Percentiles rank a stretch among this genome's conserved stretches.
Conservation (phyloP, 1,140 invertebrate species). For the Hestina assimilis region DNA sequence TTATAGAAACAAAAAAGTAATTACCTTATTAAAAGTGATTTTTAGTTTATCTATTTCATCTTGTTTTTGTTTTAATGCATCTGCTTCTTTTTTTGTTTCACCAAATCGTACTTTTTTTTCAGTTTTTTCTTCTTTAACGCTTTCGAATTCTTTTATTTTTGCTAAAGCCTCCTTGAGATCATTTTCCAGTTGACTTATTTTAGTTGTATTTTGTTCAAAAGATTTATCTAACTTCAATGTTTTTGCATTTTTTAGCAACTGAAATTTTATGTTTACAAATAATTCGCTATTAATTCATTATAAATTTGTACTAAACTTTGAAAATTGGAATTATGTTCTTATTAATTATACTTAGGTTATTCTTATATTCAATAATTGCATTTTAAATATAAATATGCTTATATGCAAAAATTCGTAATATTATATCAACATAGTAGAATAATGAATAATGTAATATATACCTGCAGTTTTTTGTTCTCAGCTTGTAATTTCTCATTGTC, state of each 20-base stretch:
- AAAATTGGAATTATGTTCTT: conserved; percentile 6
- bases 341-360: too few species aligned
- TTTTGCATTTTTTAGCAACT: conserved; percentile 77
- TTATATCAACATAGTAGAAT: background rate
- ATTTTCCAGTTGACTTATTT: conserved; percentile 81
- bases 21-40: conserved; percentile 67
- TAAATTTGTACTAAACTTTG: conserved; percentile 3
- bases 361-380: too few species aligned
- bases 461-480: conserved; percentile 85
- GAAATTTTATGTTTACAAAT: conserved; percentile 24
- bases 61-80: conserved; percentile 78
- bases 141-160: conserved; percentile 82
- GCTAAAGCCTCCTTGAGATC: conserved; percentile 81
- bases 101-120: conserved; percentile 76
- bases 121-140: conserved; percentile 73
- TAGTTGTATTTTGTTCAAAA: conserved; percentile 79
- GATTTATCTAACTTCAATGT: conserved; percentile 75
- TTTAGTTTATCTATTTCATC: conserved; percentile 76
- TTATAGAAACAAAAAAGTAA: conserved; percentile 1
- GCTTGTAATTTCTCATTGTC: conserved; percentile 86
- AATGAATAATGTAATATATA: conserved; percentile 23
- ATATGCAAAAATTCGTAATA: background rate
- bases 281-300: background rate
- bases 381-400: too few species aligned
- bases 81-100: conserved; percentile 77